Percentiles rank a stretch among this genome's conserved stretches.
phyloP scores from a whole-genome alignment of 2,113 vertebrate species.

The Seriola aureovittata region DNA sequence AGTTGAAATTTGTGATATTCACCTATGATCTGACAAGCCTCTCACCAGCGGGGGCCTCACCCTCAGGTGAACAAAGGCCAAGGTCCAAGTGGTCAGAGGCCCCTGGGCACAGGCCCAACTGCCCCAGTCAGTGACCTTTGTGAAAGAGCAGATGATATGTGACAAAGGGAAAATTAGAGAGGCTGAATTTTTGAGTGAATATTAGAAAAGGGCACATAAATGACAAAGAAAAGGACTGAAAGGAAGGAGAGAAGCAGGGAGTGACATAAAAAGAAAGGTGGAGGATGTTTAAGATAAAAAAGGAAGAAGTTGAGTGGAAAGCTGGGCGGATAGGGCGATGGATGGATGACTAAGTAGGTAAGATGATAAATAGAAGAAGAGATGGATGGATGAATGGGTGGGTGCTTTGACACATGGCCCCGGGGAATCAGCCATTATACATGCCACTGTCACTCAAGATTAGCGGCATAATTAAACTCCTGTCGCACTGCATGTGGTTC shows the following conservation, averaged over 20 bases:
- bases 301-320: slow-evolving; percentile 32
- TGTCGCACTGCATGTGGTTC: slow-evolving; percentile 61
- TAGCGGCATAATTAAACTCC: slow-evolving; percentile 80
- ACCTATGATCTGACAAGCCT: neutral
- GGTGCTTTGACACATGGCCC: slow-evolving; percentile 72
- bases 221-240: neutral
- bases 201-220: slow-evolving; percentile 11
- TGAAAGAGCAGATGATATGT: slow-evolving; percentile 43
- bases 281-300: slow-evolving; percentile 4
- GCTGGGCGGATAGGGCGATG: slow-evolving; percentile 29
- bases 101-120: neutral
- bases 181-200: neutral
- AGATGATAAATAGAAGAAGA: slow-evolving; percentile 66
- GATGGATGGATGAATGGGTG: slow-evolving; percentile 64
- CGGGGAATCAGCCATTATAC: slow-evolving; percentile 78
- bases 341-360: slow-evolving; percentile 58
- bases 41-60: slow-evolving; percentile 5
- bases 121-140: neutral
- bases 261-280: slow-evolving; percentile 10
- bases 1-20: slow-evolving; percentile 11
- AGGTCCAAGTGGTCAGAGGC: slow-evolving; percentile 17
- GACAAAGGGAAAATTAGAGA: slow-evolving; percentile 43
- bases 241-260: slow-evolving; percentile 1
- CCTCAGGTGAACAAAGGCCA: slow-evolving; percentile 14
- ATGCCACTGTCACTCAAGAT: slow-evolving; percentile 83